Evolutionary conservation across 1,140 invertebrate genomes (phyloP).

Genomic region (Bemisia tabaci): DNA sequence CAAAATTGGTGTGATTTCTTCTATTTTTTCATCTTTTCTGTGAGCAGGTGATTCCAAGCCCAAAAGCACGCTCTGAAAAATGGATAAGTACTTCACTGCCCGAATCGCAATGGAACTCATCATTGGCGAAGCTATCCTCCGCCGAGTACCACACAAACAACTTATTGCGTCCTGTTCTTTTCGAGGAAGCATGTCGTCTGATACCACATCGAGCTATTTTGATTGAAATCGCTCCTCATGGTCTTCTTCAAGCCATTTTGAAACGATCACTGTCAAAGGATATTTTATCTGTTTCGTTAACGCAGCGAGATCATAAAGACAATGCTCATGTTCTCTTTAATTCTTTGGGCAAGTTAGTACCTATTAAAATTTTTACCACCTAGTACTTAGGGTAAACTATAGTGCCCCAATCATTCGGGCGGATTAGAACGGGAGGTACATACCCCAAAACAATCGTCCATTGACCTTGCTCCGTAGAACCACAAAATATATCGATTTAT

Average conservation of each 20-base stretch:
- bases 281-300: constrained; percentile 60
- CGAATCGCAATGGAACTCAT: constrained; percentile 56
- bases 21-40: too few relatives aligned
- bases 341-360: constrained; percentile 49
- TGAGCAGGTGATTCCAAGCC: constrained; percentile 46
- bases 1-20: too few relatives aligned
- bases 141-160: constrained; percentile 91
- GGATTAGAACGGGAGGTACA: too few relatives aligned
- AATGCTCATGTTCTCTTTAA: constrained; percentile 55
- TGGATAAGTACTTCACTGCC: constrained; percentile 83
- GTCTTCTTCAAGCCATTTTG: constrained; percentile 50
- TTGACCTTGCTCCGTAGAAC: too few relatives aligned
- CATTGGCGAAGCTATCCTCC: constrained; percentile 53
- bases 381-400: too few relatives aligned
- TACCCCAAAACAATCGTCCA: too few relatives aligned
- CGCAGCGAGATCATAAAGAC: constrained; percentile 55
- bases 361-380: background rate
- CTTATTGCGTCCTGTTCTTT: constrained; percentile 27
- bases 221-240: constrained; percentile 70
- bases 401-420: too few relatives aligned
- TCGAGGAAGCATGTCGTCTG: constrained; percentile 20
- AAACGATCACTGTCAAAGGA: constrained; percentile 39
- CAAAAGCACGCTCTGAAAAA: constrained; percentile 51
- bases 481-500: too few relatives aligned
- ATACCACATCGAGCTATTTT: constrained; percentile 21